phyloP scores from a whole-genome alignment of 2,888 invertebrate species.

The Drosophila anomalata region DNA sequence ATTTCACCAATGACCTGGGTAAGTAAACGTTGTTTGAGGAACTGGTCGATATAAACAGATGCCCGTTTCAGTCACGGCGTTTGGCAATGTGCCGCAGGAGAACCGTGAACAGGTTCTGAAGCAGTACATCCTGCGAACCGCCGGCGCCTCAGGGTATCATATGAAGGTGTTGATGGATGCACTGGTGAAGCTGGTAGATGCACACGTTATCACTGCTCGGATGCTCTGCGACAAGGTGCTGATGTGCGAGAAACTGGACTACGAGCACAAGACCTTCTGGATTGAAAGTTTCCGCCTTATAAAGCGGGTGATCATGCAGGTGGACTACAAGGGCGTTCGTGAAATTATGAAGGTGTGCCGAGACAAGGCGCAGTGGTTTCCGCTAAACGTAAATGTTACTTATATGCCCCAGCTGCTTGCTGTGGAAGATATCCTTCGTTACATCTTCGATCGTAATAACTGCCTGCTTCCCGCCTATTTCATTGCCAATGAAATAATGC shows the following conservation, averaged over 20 bases:
- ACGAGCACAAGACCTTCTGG: constrained; percentile 94
- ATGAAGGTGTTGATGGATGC: constrained; percentile 90
- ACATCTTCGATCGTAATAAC: constrained; percentile 96
- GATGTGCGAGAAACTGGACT: constrained; percentile 91
- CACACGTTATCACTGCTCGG: constrained; percentile 90
- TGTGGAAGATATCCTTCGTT: constrained; percentile 91
- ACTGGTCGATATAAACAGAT: background rate
- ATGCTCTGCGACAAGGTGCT: constrained; percentile 94
- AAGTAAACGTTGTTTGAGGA: constrained; percentile 52
- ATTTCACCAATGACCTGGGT: constrained; percentile 88
- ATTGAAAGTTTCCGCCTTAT: constrained; percentile 93
- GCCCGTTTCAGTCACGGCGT: constrained; percentile 85
- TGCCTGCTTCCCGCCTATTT: constrained; percentile 97
- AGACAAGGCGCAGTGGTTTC: constrained; percentile 94
- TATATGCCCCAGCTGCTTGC: constrained; percentile 92
- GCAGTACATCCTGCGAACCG: constrained; percentile 90
- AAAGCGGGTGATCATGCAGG: constrained; percentile 93
- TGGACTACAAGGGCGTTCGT: constrained; percentile 97
- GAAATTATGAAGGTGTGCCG: constrained; percentile 96
- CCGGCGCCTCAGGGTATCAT: constrained; percentile 89
- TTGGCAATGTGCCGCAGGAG: constrained; percentile 88
- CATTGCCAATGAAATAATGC: constrained; percentile 97
- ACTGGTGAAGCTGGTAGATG: constrained; percentile 90
- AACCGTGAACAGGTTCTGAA: constrained; percentile 90
- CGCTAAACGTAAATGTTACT: constrained; percentile 90